Base-by-base conservation (phyloP, 1,140 invertebrate species). In the Dolichoris vasculosae region DNA sequence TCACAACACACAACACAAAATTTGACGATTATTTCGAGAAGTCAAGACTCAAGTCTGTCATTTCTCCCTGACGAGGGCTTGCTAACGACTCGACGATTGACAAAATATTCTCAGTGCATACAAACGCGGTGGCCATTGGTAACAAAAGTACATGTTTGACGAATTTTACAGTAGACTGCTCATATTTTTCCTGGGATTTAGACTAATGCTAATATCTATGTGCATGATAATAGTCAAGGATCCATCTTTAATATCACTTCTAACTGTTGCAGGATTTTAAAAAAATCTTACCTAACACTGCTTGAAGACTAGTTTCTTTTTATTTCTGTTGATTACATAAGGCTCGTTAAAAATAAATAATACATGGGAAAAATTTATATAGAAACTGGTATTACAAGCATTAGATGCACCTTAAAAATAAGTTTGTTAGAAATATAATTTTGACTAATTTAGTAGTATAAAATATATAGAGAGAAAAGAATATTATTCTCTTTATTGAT, bases 31-130 rank as follows among this genome's bases (percentile, higher is more conserved):
- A 91, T 91, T 91, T 91, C 90, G 87, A 91, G 90, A 88, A 88
- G 86, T 82, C 87, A 85, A 87, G 88, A 84, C 89, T 85, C 75
- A 15, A 38, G 69, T 84, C 86, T 80, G 87, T 77, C 82, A 55
- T 75, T 86, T 88, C 82, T 86, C 82, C 82, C 82, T 88, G 89
- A 90, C 88, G 90, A 59, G 88, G 88, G 87, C 87, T 87, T 81
- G 88, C 90, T 92, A 92, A 92, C 90, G 91, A 86, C 80, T 84
- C 75, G 91, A 91, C 87, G 91, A 92, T 91, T 91, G 91, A 92
- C 91, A 88, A 89, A 91, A 90, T 91, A 92, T 92, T 91, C 90
- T 90, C 88, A 90, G 90, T 90, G 75, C 87, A 26, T 85, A 38
- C 38, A 8, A 73, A 38, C 63, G 40, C n/a, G 26, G 46, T 32